These are phyloP conservation scores for Rhea pennata DNA, from an alignment of 2,113 vertebrate species.

Conservation along the genomic window DNA sequence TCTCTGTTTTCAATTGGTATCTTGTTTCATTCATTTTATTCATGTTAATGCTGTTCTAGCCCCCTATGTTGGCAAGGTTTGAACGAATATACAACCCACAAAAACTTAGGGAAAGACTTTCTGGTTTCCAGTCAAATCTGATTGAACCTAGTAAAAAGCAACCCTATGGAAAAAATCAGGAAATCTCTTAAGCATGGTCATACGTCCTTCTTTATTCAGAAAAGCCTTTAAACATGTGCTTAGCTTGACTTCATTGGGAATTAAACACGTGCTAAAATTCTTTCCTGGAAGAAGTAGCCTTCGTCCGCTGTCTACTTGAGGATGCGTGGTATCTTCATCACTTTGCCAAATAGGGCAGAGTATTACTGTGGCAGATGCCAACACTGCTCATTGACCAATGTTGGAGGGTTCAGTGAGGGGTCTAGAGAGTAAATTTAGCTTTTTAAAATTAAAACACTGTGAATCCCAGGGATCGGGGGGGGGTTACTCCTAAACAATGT, in stretches of 20 bases:
- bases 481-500: neutral
- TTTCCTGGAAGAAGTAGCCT: neutral
- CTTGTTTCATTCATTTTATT: constrained; percentile 57
- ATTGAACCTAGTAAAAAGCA: neutral
- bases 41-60: neutral
- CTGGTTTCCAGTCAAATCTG: constrained; percentile 42
- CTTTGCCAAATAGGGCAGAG: fast-evolving
- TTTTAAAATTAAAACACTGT: neutral
- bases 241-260: neutral
- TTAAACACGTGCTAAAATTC: neutral
- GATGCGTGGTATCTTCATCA: neutral
- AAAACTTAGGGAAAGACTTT: constrained; percentile 30
- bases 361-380: neutral
- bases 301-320: neutral
- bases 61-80: neutral
- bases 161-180: constrained; percentile 1
- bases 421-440: neutral
- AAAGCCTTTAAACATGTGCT: constrained; percentile 12
- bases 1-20: constrained; percentile 64
- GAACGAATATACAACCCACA: constrained; percentile 47
- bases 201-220: neutral
- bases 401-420: neutral
- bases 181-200: constrained; percentile 39
- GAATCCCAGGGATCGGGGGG: neutral
- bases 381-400: neutral